A percentile compares a stretch with the other conserved stretches of the same genome.
Conservation (phyloP, 2,888 invertebrate species). For the Seira musarum region DNA sequence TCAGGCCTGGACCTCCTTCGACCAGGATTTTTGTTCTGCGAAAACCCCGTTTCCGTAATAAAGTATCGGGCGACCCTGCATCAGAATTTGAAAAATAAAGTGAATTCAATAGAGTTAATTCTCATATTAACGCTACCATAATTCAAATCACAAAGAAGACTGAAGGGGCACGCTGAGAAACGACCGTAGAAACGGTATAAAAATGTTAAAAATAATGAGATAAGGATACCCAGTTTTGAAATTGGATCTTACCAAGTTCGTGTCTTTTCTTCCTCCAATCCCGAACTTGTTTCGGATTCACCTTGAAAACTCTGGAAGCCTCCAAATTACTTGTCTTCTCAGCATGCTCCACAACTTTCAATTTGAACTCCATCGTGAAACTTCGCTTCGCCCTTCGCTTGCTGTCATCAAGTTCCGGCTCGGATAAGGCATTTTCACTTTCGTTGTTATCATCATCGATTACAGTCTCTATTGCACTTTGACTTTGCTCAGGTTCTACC, state of each 20-base stretch:
- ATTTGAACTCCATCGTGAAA: neutral
- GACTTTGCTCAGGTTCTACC: no score
- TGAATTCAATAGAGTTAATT: neutral
- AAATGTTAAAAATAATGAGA: no score
- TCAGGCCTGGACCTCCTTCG: neutral
- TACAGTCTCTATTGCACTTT: no score
- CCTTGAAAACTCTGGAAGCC: neutral
- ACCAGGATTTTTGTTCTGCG: neutral
- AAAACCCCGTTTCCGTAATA: neutral
- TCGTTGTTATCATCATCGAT: no score
- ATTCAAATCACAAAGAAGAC: no score
- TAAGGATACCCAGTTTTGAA: neutral
- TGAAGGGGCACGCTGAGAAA: no score
- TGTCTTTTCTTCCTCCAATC: conserved; percentile 6
- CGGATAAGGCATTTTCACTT: no score
- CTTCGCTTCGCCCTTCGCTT: neutral
- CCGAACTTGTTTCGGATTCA: conserved; percentile 20
- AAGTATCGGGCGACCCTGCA: neutral
- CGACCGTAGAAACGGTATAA: no score
- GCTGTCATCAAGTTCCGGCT: no score
- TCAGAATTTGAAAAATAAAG: neutral
- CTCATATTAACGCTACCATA: neutral
- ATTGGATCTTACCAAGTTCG: conserved; percentile 9
- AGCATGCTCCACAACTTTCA: conserved; percentile 11
- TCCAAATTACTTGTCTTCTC: neutral